phyloP scores from a whole-genome alignment of 2,797 vertebrate genomes.

The Poecilia velifera region DNA sequence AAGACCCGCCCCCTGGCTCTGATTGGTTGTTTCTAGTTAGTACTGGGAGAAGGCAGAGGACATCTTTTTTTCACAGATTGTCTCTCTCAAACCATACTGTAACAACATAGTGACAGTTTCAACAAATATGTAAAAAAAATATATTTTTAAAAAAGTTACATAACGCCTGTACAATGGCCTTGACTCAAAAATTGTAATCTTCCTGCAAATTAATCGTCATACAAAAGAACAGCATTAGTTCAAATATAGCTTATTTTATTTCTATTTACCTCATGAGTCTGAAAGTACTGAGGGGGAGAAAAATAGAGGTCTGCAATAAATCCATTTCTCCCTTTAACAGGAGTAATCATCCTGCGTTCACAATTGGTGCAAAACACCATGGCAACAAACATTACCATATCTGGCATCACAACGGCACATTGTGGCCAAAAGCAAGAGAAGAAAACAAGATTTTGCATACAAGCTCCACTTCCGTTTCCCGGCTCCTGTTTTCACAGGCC shows the following conservation, averaged over 20 bases:
- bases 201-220: background rate
- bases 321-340: background rate
- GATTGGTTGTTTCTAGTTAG: too few species aligned
- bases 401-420: background rate
- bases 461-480: constrained; percentile 8
- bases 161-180: too few species aligned
- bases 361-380: constrained; percentile 34
- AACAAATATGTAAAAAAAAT: too few species aligned
- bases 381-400: constrained; percentile 41
- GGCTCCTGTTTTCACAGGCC: constrained; percentile 20
- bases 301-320: background rate
- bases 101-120: too few species aligned
- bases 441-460: constrained; percentile 11
- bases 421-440: constrained; percentile 29
- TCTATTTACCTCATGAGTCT: background rate
- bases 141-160: too few species aligned
- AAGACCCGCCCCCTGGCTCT: too few species aligned
- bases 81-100: too few species aligned
- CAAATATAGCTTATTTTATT: background rate
- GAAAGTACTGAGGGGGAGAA: background rate
- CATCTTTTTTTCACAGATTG: too few species aligned
- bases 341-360: constrained; percentile 3
- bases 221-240: background rate
- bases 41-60: too few species aligned
- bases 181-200: too few species aligned